Evolutionary conservation across 1,140 invertebrate genomes (phyloP).

Genomic region (Pemphigus obesinymphae): DNA sequence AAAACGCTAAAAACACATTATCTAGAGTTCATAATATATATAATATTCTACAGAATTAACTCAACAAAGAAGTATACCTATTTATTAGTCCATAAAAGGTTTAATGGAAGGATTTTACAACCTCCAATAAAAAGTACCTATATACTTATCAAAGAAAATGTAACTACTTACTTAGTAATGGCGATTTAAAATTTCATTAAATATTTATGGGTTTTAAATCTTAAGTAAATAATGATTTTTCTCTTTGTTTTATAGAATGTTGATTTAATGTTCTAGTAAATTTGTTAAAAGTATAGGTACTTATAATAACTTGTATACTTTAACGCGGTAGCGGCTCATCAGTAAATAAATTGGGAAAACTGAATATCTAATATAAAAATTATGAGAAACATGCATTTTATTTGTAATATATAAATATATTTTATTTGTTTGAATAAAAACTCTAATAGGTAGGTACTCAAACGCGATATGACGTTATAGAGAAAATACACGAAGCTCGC

Average conservation of each 20-base stretch:
- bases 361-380: no score
- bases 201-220: background rate
- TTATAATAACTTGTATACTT: no score
- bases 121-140: background rate
- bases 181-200: background rate
- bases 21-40: background rate
- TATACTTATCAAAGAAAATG: background rate
- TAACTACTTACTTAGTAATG: background rate
- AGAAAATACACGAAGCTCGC: no score
- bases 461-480: no score
- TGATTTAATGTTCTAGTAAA: background rate
- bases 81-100: slow-evolving; percentile 1
- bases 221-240: background rate
- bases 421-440: no score
- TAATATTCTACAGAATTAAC: background rate
- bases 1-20: background rate
- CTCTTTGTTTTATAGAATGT: background rate
- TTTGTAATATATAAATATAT: no score
- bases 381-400: no score
- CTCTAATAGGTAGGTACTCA: no score
- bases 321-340: no score
- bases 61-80: background rate
- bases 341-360: no score
- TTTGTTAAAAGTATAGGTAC: no score
- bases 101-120: background rate